A percentile compares a stretch with the other conserved stretches of the same genome.
phyloP scores from a whole-genome alignment of 2,113 vertebrate genomes.

The Falcunculus frontatus region DNA sequence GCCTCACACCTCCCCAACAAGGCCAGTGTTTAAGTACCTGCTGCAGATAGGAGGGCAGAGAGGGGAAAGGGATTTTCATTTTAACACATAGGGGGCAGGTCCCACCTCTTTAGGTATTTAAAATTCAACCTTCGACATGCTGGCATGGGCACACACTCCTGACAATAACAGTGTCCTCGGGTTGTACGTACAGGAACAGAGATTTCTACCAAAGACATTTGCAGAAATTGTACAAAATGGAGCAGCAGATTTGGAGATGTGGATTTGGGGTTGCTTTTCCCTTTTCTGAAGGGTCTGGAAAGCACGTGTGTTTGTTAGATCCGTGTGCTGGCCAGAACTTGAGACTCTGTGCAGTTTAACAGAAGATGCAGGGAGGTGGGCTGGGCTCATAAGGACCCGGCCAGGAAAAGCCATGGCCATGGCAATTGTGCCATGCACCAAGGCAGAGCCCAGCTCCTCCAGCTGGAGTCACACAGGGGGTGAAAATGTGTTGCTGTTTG shows the following conservation, averaged over 20 bases:
- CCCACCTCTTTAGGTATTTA: not conserved
- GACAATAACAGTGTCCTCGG: not conserved
- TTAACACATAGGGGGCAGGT: not conserved
- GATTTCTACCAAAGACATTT: not conserved
- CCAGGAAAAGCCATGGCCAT: accelerated
- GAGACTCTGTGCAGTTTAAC: not conserved
- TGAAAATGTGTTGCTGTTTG: accelerated
- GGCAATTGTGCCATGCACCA: accelerated
- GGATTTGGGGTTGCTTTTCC: not conserved
- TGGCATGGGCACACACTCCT: not conserved
- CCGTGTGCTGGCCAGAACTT: accelerated
- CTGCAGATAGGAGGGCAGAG: not conserved
- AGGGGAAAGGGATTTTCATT: not conserved
- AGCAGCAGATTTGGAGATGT: not conserved
- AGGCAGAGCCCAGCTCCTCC: not conserved
- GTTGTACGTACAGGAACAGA: accelerated
- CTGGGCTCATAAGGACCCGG: accelerated
- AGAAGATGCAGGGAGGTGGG: too few relatives aligned
- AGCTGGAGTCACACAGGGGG: accelerated
- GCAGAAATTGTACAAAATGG: not conserved
- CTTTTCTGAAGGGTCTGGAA: not conserved
- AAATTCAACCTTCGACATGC: not conserved
- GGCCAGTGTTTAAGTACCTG: not conserved
- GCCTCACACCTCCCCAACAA: not conserved
- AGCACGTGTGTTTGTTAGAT: accelerated